Evolutionary conservation across 2,113 vertebrate genomes (phyloP).

Genomic region (Dipodomys stephensi): DNA sequence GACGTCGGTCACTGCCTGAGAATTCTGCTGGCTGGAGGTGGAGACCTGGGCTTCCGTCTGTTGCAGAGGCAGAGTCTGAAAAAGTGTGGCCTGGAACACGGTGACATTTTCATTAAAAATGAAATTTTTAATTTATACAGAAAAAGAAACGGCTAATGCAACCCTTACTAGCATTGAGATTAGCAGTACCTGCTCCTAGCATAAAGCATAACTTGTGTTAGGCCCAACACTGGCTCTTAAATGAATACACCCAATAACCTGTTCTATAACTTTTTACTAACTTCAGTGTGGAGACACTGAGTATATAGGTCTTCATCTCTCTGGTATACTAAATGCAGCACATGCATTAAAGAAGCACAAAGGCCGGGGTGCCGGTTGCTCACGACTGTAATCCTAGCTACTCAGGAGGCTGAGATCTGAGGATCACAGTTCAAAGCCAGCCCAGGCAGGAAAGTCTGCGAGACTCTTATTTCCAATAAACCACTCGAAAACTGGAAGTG

Average conservation of each 20-base stretch:
- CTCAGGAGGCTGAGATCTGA: too few species aligned
- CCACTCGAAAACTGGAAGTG: too few species aligned
- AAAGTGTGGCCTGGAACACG: constrained; percentile 85
- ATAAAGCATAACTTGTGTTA: background rate
- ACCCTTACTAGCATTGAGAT: background rate
- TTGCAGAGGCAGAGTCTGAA: constrained; percentile 86
- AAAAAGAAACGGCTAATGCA: background rate
- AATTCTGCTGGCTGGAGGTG: constrained; percentile 86
- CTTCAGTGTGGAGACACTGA: background rate
- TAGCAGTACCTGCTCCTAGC: background rate
- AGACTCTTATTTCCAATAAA: too few species aligned
- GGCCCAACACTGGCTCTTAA: background rate
- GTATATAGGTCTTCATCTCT: background rate
- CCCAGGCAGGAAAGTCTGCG: too few species aligned
- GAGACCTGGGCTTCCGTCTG: constrained; percentile 85
- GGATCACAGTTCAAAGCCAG: too few species aligned
- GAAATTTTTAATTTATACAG: background rate
- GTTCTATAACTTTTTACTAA: background rate
- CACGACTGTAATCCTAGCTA: too few species aligned
- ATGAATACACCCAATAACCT: background rate
- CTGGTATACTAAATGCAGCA: background rate
- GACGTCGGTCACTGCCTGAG: constrained; percentile 95
- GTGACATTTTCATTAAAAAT: background rate
- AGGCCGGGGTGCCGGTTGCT: too few species aligned
- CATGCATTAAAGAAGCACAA: background rate